Base-by-base conservation (phyloP, 2,888 invertebrate genomes). In the Branchipolynoe longqiensis region DNA sequence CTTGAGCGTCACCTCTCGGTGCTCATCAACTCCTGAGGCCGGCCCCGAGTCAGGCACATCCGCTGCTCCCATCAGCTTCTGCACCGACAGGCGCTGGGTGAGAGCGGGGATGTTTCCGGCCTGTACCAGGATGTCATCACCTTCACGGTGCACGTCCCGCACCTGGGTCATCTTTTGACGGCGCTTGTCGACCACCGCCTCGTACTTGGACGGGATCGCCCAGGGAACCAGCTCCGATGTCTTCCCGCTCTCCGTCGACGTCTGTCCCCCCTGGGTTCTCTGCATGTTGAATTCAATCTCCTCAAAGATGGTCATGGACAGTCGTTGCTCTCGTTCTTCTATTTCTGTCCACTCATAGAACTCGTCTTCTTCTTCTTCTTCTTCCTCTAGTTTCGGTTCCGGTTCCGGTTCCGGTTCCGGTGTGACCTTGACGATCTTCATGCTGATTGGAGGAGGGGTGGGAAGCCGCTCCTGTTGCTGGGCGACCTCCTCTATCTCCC, bases 301-400 rank as follows among this genome's bases (percentile, higher is more conserved):
- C 41, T 88, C 88, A 28, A 83, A 85, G n/a, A 88, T 87, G 40
- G 87, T 84, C 88, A 88, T 88, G 0, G 83, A 64, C 3, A 88
- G 86, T 12, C 85, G 54, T 59, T 88, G 87, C 54, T 88, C 88
- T 81, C 85, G 86, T 48, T 87, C 87, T 48, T 88, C 88, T 1
- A 87, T 56, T n/a, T 82, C 74, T 2, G 64, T 64, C 59, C 85
- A 85, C 62, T 88, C 88, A 12, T 86, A 36, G 38, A 88, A 64
- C 31, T 84, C 87, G 54, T 84, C 69, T 2, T 69, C 69, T 69
- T 33, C 33, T 18, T 33, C 69, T 22, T 1, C 8, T 4, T 48
- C 83, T 38, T 88, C 88, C 25, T 64, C 58, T n/a, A n/a, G n/a
- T 31, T 86, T 84, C 31, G n/a, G 22, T 40, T 41, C 69, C 22